phyloP scores from a whole-genome alignment of 2,797 vertebrate genomes.

The Acanthis flammea region DNA sequence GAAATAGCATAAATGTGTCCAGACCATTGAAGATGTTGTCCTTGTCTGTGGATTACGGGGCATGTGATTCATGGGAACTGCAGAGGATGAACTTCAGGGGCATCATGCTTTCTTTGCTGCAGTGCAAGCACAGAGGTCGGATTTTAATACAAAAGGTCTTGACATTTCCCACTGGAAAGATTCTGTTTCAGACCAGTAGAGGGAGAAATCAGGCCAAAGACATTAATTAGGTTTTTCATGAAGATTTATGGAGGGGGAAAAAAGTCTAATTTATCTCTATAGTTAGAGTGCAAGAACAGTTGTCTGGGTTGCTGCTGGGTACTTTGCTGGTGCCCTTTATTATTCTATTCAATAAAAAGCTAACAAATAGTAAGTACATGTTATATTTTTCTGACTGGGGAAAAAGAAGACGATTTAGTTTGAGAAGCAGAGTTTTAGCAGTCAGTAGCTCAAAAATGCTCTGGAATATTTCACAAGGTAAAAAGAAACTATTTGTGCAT shows the following conservation, averaged over 20 bases:
- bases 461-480: background rate
- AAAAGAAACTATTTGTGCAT: background rate
- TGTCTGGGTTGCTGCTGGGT: background rate
- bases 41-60: background rate
- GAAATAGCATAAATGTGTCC: slow-evolving; percentile 9
- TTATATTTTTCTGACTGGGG: background rate
- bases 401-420: background rate
- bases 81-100: background rate
- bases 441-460: background rate
- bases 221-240: background rate
- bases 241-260: background rate
- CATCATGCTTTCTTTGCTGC: background rate
- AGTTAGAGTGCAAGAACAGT: background rate
- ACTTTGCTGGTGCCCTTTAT: background rate
- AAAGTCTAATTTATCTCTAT: background rate
- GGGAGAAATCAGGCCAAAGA: slow-evolving; percentile 9
- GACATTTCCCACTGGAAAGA: background rate
- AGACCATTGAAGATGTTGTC: background rate
- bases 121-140: background rate
- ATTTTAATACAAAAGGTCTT: slow-evolving; percentile 15
- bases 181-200: slow-evolving; percentile 35
- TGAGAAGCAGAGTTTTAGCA: background rate
- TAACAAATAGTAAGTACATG: background rate
- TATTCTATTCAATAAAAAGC: background rate
- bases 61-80: background rate